These are phyloP conservation scores for Oxytorus armatus DNA, from an alignment of 2,888 invertebrate genomes.

Conservation along the genomic window DNA sequence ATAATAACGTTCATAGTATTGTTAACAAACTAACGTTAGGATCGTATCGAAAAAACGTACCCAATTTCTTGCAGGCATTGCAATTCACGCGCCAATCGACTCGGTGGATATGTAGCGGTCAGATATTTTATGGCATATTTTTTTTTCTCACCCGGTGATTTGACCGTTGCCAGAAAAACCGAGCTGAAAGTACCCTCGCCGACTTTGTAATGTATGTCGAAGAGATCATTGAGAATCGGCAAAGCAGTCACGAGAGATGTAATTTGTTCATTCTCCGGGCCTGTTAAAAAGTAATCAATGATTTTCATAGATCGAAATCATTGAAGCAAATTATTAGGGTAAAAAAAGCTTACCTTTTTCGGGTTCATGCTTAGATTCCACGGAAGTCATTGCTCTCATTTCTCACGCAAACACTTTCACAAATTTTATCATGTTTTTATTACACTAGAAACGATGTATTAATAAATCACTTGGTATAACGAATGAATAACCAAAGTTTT, in stretches of 20 bases:
- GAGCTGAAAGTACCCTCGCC: conserved; percentile 95
- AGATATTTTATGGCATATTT: conserved; percentile 94
- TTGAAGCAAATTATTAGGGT: too few relatives aligned
- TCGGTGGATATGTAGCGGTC: conserved; percentile 94
- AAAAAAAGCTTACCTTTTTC: conserved; percentile 44
- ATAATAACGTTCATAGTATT: neutral
- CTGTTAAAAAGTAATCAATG: neutral
- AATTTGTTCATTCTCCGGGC: conserved; percentile 77
- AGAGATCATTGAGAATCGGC: conserved; percentile 88
- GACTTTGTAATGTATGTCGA: conserved; percentile 89
- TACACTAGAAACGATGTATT: conserved; percentile 2
- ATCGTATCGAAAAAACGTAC: conserved; percentile 82
- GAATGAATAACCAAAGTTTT: conserved; percentile 54
- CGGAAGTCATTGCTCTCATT: conserved; percentile 42
- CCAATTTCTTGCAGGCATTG: conserved; percentile 92
- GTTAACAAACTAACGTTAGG: neutral
- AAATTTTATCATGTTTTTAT: conserved; percentile 25
- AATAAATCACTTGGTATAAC: too few relatives aligned
- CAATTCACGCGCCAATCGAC: conserved; percentile 92
- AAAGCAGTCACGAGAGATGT: conserved; percentile 85
- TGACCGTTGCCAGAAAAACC: conserved; percentile 91
- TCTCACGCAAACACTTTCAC: neutral
- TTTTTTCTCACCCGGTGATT: conserved; percentile 84
- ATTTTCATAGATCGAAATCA: too few relatives aligned
- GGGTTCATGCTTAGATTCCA: conserved; percentile 4